These are phyloP conservation scores for Caranx ignobilis DNA, from an alignment of 2,113 vertebrate species.

Conservation along the genomic window DNA sequence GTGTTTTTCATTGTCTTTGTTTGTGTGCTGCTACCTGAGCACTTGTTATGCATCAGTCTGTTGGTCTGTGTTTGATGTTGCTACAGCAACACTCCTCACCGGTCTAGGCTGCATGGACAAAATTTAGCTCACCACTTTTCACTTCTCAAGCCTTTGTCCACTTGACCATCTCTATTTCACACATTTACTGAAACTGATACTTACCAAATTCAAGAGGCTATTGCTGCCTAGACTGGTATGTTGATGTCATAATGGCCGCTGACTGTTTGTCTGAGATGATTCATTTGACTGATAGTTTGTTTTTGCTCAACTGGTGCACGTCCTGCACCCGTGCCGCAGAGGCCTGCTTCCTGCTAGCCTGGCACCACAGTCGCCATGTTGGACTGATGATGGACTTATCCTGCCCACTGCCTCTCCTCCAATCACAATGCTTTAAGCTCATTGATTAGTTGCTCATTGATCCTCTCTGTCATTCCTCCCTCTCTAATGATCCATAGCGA, in stretches of 20 bases:
- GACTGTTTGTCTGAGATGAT: slow-evolving; percentile 51
- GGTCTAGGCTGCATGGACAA: slow-evolving; percentile 61
- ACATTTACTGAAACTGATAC: neutral
- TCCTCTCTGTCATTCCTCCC: slow-evolving; percentile 26
- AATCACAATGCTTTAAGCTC: slow-evolving; percentile 1
- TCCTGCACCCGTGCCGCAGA: slow-evolving; percentile 51
- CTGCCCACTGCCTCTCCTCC: slow-evolving; percentile 37
- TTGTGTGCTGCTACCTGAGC: slow-evolving; percentile 35
- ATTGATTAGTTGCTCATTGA: slow-evolving; percentile 40
- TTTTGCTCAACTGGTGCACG: slow-evolving; percentile 30
- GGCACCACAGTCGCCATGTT: slow-evolving; percentile 50
- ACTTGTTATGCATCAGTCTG: slow-evolving; percentile 16
- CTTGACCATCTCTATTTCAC: slow-evolving; percentile 4
- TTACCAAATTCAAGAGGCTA: neutral
- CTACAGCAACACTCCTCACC: slow-evolving; percentile 40
- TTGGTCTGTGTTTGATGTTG: slow-evolving; percentile 49
- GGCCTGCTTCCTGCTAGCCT: slow-evolving; percentile 62
- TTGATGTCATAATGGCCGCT: slow-evolving; percentile 38
- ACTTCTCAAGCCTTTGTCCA: neutral
- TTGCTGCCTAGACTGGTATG: slow-evolving; percentile 65
- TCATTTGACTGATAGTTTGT: slow-evolving; percentile 36
- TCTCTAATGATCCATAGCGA: slow-evolving; percentile 83
- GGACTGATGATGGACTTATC: slow-evolving; percentile 55
- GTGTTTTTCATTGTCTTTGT: slow-evolving; percentile 20
- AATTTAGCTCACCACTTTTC: neutral